Evolutionary conservation across 2,797 vertebrate genomes (phyloP), one percentile per base, ranked within the genome.

Genomic region (Rousettus madagascariensis): DNA sequence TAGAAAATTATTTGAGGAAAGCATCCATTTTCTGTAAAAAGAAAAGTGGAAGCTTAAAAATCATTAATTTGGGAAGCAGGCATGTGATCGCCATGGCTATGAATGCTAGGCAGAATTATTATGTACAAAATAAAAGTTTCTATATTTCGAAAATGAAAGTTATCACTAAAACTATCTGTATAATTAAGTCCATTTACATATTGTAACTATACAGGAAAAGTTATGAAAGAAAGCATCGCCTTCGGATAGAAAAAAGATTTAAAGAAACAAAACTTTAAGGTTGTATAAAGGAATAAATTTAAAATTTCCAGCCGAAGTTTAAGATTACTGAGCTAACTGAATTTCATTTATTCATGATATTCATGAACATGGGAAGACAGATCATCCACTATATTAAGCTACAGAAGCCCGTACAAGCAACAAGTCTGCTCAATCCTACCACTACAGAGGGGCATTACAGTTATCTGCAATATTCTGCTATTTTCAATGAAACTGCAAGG

Each of bases 401-500:
- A 93, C 2, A 87, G 33, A 92, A 86, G 55, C 57, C 75, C 92
- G 55, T 38, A 93, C 2, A 82, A 38, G 20, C 36, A 51, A 57
- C 30, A 6, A 85, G 51, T 72, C 72, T 85, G 5, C 49, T 77
- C 46, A 78, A 75, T 17, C n/a, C 22, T 36, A 55, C 38, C 38
- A 38, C 71, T 83, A 41, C 12, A 85, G 46, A 69, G 2, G n/a
- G 12, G 69, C 20, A 46, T 66, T 51, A 51, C 43, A 19, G n/a
- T 65, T 28, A 91, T 38, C 38, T 78, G 26, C 8, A 89, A 5
- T 41, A 55, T 57, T 91, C 75, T 68, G 13, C 55, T 91, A 74
- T 87, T 92, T 97, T 46, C 86, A 86, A 72, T 80, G 92, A 69
- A 96, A 86, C 38, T 82, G 11, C n/a, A 87, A 80, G 72, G 92